Evolutionary conservation across 2,888 invertebrate genomes (phyloP).

Genomic region (Hydrotaea diabolus): DNA sequence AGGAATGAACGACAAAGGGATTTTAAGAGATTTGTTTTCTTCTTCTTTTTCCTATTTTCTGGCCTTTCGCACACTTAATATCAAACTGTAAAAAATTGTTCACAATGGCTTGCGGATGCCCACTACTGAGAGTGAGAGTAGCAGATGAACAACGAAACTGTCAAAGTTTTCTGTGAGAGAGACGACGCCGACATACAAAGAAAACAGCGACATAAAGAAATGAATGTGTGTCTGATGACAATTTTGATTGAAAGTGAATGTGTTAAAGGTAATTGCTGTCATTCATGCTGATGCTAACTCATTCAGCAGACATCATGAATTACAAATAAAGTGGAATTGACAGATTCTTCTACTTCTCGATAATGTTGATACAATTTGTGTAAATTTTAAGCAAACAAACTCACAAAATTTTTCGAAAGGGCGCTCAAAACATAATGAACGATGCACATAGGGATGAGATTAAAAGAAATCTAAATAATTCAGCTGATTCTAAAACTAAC

Average conservation of each 20-base stretch:
- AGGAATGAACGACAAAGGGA: not conserved
- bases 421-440: too few relatives aligned
- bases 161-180: not conserved
- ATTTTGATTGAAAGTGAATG: constrained; percentile 58
- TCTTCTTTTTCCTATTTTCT: not conserved
- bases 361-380: too few relatives aligned
- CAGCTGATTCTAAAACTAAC: too few relatives aligned
- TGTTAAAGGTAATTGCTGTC: constrained; percentile 29
- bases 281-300: not conserved
- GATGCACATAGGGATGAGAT: too few relatives aligned
- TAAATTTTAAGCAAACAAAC: too few relatives aligned
- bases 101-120: not conserved
- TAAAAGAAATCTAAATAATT: too few relatives aligned
- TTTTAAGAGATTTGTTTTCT: not conserved
- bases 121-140: not conserved
- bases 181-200: not conserved
- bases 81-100: not conserved
- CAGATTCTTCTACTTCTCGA: not conserved
- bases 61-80: not conserved
- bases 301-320: not conserved
- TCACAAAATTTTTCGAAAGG: too few relatives aligned
- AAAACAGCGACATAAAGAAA: constrained; percentile 18
- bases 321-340: not conserved
- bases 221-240: constrained; percentile 9
- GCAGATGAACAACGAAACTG: not conserved